Conservation (phyloP, 64 coral and sea anemone species). For the Astreopora myriophthalma region DNA sequence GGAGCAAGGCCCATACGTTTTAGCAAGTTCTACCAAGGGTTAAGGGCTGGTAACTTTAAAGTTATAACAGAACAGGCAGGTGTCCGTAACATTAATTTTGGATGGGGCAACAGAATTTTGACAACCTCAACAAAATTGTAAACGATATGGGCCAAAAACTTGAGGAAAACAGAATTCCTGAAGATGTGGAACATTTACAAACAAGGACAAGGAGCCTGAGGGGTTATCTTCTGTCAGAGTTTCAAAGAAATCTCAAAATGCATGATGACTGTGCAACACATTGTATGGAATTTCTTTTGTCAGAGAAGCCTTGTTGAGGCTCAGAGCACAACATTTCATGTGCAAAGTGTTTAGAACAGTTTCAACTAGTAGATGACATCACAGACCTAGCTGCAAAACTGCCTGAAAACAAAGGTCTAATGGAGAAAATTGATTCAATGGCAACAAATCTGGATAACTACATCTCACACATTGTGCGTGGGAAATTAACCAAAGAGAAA, state of each 20-base stretch:
- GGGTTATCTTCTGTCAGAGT: conserved; percentile 35
- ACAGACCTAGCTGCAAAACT: not conserved
- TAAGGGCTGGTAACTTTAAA: conserved; percentile 36
- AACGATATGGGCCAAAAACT: no score
- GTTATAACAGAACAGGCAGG: conserved; percentile 18
- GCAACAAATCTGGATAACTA: conserved; percentile 23
- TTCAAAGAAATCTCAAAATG: conserved; percentile 24
- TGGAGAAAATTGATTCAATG: not conserved
- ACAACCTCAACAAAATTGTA: no score
- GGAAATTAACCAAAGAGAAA: conserved; percentile 50
- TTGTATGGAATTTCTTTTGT: not conserved
- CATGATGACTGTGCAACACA: conserved; percentile 48
- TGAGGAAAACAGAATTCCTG: not conserved
- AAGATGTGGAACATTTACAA: no score
- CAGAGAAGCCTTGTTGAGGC: conserved; percentile 33
- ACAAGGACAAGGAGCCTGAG: not conserved
- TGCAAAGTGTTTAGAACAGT: conserved; percentile 23
- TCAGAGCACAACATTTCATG: conserved; percentile 6
- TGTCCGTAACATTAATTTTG: conserved; percentile 37
- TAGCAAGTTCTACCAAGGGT: conserved; percentile 22
- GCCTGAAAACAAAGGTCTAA: not conserved
- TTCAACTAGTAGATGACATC: conserved; percentile 17
- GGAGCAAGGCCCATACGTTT: not conserved
- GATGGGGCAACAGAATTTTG: conserved; percentile 10
- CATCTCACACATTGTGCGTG: conserved; percentile 39